Evolutionary conservation across 2,888 invertebrate genomes (phyloP), one percentile per base, ranked within the genome.

Genomic region (Eristalinus aeneus): DNA sequence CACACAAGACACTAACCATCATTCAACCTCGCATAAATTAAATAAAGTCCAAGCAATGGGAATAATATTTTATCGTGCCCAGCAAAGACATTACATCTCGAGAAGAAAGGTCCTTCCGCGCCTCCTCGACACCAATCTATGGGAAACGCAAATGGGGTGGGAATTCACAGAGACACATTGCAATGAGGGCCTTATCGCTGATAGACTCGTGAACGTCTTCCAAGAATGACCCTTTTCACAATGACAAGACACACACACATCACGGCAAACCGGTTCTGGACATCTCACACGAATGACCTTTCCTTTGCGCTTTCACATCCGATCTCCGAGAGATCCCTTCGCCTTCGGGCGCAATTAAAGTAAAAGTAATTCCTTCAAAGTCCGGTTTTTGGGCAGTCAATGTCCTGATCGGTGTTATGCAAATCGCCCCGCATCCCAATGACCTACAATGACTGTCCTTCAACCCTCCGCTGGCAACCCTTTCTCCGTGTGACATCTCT

Each of bases 261-360:
- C 16, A 64, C 34, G 36, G 72, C 81, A 88, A 89, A 89, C 89
- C 88, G 88, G 89, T 89, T 89, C 85, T 89, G 88, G 88, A 88
- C 77, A 83, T 88, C 46, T 73, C 56, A 65, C 77, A 82, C 31
- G 76, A 69, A 78, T 86, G 81, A 86, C 81, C 85, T 58, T 34
- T 53, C n/a, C 23, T 64, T 2, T 63, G 74, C 63, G 23, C 53
- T 63, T 75, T 58, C 71, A 63, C 54, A 36, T 54, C 20, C 34
- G 32, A 75, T 34, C 60, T 46, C 34, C 23, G 56, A 31, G 54
- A 36, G 56, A 60, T 80, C 72, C 71, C 67, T 85, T 67, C 54
- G 67, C 56, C 56, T 6, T 56, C 56, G 56, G 56, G 56, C 56
- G 56, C 73, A 86, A 53, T 80, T 64, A 69, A 53, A 67, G 63